These are phyloP conservation scores for Gymnarchus niloticus DNA, from an alignment of 2,113 vertebrate genomes.

Conservation along the genomic window DNA sequence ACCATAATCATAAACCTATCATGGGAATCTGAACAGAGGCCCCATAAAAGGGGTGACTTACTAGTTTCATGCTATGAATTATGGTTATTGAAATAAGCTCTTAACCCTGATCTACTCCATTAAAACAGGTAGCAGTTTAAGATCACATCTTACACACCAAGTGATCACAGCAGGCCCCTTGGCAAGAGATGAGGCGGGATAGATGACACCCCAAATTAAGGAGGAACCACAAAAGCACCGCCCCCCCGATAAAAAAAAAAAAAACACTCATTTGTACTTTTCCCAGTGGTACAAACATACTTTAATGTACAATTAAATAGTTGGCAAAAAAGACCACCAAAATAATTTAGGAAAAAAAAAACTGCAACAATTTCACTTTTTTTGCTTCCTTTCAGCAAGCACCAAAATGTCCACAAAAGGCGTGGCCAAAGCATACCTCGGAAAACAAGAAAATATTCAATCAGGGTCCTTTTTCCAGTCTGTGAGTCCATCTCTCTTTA, in stretches of 20 bases:
- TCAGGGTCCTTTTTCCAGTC: slow-evolving; percentile 61
- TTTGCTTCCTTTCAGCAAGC: slow-evolving; percentile 62
- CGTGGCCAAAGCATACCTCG: slow-evolving; percentile 66
- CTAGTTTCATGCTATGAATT: background rate
- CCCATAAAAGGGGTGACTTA: background rate
- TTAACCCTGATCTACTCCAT: background rate
- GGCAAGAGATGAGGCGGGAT: no score
- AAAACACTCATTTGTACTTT: slow-evolving; percentile 39
- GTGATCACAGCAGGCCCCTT: no score
- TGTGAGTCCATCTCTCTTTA: slow-evolving; percentile 55
- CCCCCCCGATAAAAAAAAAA: background rate
- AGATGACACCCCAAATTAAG: background rate
- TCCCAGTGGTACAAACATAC: slow-evolving; percentile 71
- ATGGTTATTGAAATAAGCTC: background rate
- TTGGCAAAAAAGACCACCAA: slow-evolving; percentile 69
- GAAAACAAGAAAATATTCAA: slow-evolving; percentile 66
- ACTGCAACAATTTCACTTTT: slow-evolving; percentile 59
- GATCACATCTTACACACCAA: no score
- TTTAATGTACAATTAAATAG: slow-evolving; percentile 80
- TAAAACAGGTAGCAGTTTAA: no score
- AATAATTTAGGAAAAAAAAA: slow-evolving; percentile 68
- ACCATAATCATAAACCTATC: background rate
- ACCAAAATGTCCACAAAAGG: slow-evolving; percentile 64
- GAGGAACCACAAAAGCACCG: background rate
- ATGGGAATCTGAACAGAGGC: background rate